These are phyloP conservation scores for Palloptera scutellata DNA, from an alignment of 2,888 invertebrate genomes.

Conservation along the genomic window DNA sequence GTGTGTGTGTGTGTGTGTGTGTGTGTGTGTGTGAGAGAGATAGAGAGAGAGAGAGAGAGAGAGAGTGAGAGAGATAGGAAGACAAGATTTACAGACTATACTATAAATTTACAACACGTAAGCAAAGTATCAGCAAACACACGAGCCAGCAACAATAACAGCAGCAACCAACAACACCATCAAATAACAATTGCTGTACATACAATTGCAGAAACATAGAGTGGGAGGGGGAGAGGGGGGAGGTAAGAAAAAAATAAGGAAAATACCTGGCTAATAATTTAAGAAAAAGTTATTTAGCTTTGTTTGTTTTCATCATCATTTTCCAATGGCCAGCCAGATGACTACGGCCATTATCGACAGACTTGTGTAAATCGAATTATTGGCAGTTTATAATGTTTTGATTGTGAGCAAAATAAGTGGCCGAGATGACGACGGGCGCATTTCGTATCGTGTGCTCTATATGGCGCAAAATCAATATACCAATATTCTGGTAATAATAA, in stretches of 20 bases:
- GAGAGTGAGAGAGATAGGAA: not conserved
- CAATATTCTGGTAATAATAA: slow-evolving; percentile 39
- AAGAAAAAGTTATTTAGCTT: slow-evolving; percentile 59
- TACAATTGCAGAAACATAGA: not conserved
- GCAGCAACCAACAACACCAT: not conserved
- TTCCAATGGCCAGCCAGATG: slow-evolving; percentile 17
- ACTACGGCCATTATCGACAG: slow-evolving; percentile 18
- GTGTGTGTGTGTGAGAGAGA: not conserved
- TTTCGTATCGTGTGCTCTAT: not conserved
- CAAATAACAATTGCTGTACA: no score
- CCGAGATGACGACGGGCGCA: not conserved
- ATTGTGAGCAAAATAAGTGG: slow-evolving; percentile 40
- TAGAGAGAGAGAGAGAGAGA: not conserved
- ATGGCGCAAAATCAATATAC: slow-evolving; percentile 21
- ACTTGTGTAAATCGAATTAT: slow-evolving; percentile 62
- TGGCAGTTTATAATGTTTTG: slow-evolving; percentile 55
- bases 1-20: slow-evolving; percentile 9
- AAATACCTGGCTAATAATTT: slow-evolving; percentile 38
- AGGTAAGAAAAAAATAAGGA: no score
- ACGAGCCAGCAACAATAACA: not conserved
- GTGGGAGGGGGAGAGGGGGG: no score
- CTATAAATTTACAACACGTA: not conserved
- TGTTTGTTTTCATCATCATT: slow-evolving; percentile 60
- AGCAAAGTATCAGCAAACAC: not conserved
- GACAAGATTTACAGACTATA: not conserved